Percentiles rank a stretch among this genome's conserved stretches.
Conservation (phyloP, 2,888 invertebrate genomes). For the Achlya flavicornis region DNA sequence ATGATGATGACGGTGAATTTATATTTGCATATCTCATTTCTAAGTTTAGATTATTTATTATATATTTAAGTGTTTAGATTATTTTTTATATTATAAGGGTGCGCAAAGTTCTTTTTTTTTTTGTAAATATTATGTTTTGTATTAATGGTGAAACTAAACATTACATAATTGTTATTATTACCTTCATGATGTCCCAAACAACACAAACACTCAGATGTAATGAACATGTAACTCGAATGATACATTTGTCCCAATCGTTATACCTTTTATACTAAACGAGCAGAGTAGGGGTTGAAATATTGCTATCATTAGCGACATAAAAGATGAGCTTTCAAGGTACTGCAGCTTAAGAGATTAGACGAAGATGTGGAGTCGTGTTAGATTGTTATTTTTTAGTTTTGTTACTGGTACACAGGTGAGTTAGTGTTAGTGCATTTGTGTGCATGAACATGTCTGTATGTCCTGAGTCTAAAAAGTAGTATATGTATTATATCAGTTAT, state of each 20-base stretch:
- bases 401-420: background rate
- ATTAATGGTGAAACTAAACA: too few species aligned
- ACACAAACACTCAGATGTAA: conserved; percentile 20
- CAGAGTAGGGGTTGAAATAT: conserved; percentile 73
- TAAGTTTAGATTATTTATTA: too few species aligned
- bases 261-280: conserved; percentile 62
- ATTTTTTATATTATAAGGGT: too few species aligned
- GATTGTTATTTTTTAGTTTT: conserved; percentile 15
- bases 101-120: background rate
- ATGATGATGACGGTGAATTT: too few species aligned
- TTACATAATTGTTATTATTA: conserved; percentile 19
- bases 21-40: too few species aligned
- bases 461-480: too few species aligned
- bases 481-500: too few species aligned
- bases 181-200: conserved; percentile 40
- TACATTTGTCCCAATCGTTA: conserved; percentile 34
- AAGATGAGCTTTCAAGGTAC: conserved; percentile 71
- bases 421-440: too few species aligned
- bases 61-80: too few species aligned
- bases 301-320: conserved; percentile 64
- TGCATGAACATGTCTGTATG: too few species aligned
- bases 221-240: conserved; percentile 36
- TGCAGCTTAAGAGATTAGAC: conserved; percentile 37
- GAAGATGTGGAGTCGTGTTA: conserved; percentile 43
- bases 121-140: too few species aligned